Evolutionary conservation across 2,113 vertebrate genomes (phyloP).

Genomic region (Thomomys bottae): DNA sequence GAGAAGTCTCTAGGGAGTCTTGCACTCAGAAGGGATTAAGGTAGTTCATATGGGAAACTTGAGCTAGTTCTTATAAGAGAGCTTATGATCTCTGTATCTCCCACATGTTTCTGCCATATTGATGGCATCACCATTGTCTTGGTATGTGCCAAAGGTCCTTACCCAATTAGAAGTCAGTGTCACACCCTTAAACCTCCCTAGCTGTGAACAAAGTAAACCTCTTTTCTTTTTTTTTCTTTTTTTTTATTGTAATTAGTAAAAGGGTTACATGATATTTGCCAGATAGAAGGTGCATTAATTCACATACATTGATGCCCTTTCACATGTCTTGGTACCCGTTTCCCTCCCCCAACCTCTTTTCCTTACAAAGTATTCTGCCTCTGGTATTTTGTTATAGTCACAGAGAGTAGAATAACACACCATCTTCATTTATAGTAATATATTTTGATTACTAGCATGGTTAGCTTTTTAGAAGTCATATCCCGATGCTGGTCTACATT

Average conservation of each 20-base stretch:
- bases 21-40: background rate
- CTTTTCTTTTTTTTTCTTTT: too few species aligned
- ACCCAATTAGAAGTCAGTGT: background rate
- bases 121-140: too few species aligned
- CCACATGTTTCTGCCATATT: too few species aligned
- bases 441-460: background rate
- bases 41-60: background rate
- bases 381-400: background rate
- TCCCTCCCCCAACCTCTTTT: too few species aligned
- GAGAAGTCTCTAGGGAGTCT: background rate
- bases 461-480: background rate
- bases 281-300: too few species aligned
- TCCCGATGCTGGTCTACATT: background rate
- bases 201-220: background rate
- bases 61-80: background rate
- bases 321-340: too few species aligned
- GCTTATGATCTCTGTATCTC: too few species aligned
- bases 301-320: too few species aligned
- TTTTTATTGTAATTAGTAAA: too few species aligned
- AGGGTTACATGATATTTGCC: too few species aligned
- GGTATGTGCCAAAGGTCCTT: background rate
- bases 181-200: background rate
- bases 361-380: background rate
- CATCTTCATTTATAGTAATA: constrained; percentile 20
- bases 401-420: background rate